A percentile compares a stretch with the other conserved stretches of the same genome.
Conservation (phyloP, 2,797 vertebrate genomes). For the Melanotaenia boesemani region DNA sequence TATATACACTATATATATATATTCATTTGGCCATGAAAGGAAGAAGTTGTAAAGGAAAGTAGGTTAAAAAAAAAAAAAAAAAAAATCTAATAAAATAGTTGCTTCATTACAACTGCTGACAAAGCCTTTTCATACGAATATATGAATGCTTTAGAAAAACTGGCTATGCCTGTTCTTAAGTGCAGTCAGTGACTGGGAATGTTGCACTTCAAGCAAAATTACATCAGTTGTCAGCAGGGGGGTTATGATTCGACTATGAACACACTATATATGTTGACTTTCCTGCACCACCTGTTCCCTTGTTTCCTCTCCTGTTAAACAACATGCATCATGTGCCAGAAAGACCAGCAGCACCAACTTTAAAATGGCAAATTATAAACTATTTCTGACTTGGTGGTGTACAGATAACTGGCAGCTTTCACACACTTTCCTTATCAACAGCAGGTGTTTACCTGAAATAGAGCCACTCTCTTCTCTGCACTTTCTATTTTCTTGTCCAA, state of each 20-base stretch:
- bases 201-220: conserved; percentile 71
- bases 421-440: conserved; percentile 44
- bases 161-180: conserved; percentile 54
- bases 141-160: conserved; percentile 38
- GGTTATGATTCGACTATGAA: conserved; percentile 12
- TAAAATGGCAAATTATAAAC: conserved; percentile 7
- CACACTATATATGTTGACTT: conserved; percentile 50
- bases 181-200: conserved; percentile 65
- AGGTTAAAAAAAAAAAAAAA: neutral
- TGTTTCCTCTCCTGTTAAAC: conserved; percentile 16
- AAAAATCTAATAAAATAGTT: neutral
- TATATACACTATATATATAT: neutral
- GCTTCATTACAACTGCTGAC: conserved; percentile 51
- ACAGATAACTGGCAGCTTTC: conserved; percentile 14
- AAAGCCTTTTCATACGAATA: conserved; percentile 10
- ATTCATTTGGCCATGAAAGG: neutral
- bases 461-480: conserved; percentile 43
- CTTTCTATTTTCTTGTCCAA: conserved; percentile 47
- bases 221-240: conserved; percentile 36
- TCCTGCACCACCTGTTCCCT: conserved; percentile 64
- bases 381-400: conserved; percentile 11
- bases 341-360: conserved; percentile 2
- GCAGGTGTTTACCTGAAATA: conserved; percentile 57
- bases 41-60: neutral
- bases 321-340: conserved; percentile 8